These are phyloP conservation scores for Schrankia costaestrigalis DNA, from an alignment of 2,888 invertebrate species.

Conservation along the genomic window DNA sequence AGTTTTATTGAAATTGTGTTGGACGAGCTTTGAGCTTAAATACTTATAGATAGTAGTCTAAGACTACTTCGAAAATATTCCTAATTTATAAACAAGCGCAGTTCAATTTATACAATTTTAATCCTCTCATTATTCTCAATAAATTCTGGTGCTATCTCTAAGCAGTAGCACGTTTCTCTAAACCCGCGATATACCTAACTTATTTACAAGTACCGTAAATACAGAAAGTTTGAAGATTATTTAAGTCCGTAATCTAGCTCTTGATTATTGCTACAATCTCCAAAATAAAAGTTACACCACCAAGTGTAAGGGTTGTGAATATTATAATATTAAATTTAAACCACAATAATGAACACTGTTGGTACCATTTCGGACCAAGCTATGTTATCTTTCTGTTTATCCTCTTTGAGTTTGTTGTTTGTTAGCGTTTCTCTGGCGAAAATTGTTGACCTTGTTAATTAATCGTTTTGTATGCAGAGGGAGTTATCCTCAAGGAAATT, in stretches of 20 bases:
- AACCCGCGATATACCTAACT: conserved; percentile 15
- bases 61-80: no score
- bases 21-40: no score
- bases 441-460: conserved; percentile 72
- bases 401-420: conserved; percentile 44
- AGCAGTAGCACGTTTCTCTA: no score
- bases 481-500: conserved; percentile 41
- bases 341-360: conserved; percentile 49
- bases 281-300: conserved; percentile 17
- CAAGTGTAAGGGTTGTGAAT: conserved; percentile 20
- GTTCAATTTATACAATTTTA: no score
- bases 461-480: conserved; percentile 72
- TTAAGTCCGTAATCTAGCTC: conserved; percentile 21
- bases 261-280: conserved; percentile 14
- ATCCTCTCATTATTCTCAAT: no score
- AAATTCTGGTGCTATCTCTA: no score
- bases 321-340: conserved; percentile 39
- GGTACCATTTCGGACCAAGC: conserved; percentile 46
- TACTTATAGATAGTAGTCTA: no score
- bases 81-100: no score
- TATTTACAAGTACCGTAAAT: conserved; percentile 25
- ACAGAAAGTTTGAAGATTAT: conserved; percentile 21
- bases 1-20: no score
- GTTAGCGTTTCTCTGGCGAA: conserved; percentile 52
- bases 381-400: conserved; percentile 52